phyloP scores from a whole-genome alignment of 2,113 vertebrate species.

The Oncorhynchus nerka region DNA sequence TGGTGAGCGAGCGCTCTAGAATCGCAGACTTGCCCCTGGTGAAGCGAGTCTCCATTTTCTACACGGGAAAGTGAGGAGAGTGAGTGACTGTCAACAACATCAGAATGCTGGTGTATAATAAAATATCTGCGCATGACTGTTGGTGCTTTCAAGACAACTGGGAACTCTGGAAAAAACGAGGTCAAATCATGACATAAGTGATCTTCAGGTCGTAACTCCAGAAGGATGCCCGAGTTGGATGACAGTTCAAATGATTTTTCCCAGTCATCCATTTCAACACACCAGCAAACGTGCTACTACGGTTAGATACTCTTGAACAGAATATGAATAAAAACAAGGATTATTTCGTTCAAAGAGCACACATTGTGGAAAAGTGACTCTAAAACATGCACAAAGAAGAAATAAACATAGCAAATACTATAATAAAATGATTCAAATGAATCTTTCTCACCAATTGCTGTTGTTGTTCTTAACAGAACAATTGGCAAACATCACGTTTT shows the following conservation, averaged over 20 bases:
- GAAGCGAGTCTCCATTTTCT: constrained; percentile 86
- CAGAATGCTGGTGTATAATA: not conserved
- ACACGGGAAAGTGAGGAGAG: no score
- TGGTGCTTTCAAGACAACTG: no score
- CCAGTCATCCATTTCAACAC: no score
- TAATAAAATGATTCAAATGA: not conserved
- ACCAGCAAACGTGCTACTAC: no score
- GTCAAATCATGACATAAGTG: no score
- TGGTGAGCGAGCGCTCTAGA: constrained; percentile 82
- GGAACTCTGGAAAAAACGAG: no score
- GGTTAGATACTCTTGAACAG: not conserved
- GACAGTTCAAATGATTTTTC: no score
- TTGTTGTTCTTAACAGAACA: not conserved
- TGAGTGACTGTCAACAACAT: not conserved
- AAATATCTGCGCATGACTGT: not conserved
- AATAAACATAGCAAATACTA: not conserved
- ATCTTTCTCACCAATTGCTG: not conserved
- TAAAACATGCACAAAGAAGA: not conserved
- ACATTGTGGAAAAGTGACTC: not conserved
- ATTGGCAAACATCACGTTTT: not conserved
- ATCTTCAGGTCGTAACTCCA: no score
- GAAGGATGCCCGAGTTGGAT: no score
- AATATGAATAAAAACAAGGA: not conserved
- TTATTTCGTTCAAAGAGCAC: not conserved
- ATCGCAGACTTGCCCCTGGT: constrained; percentile 88